Percentiles rank a stretch among this genome's conserved stretches.
Conservation (phyloP, 2,797 vertebrate species). For the Danionella dracula region DNA sequence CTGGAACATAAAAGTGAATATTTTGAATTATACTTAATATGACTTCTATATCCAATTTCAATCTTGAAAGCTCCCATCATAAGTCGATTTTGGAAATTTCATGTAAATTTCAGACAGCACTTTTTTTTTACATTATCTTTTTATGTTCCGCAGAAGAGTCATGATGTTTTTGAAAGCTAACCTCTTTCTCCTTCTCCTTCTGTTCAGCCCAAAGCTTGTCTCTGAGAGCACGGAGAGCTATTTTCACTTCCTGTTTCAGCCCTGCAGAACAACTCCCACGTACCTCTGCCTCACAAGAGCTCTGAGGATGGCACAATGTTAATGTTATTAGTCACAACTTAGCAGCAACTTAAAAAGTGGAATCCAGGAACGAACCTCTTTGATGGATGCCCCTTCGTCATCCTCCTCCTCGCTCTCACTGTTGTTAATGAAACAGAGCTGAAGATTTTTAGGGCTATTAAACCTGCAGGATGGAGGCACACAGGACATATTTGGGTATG, state of each 20-base stretch:
- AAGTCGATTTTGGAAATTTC: not conserved
- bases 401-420: conserved; percentile 53
- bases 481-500: not conserved
- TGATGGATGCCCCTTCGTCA: conserved; percentile 38
- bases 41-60: not conserved
- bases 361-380: conserved; percentile 32
- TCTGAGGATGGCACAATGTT: conserved; percentile 22
- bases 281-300: conserved; percentile 20
- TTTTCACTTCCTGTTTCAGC: conserved; percentile 48
- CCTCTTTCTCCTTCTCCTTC: conserved; percentile 45
- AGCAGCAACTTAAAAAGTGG: not conserved
- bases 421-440: conserved; percentile 57
- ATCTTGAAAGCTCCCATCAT: not conserved
- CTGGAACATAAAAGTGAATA: not conserved
- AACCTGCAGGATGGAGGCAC: conserved; percentile 36
- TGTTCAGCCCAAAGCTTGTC: conserved; percentile 46
- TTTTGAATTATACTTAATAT: not conserved
- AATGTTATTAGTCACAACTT: not conserved
- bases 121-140: not conserved
- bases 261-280: conserved; percentile 30
- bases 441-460: conserved; percentile 53
- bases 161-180: conserved; percentile 1
- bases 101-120: not conserved
- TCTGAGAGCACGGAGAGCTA: conserved; percentile 43
- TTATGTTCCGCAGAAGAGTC: not conserved